phyloP scores from a whole-genome alignment of 2,113 vertebrate species.

The Passer domesticus region DNA sequence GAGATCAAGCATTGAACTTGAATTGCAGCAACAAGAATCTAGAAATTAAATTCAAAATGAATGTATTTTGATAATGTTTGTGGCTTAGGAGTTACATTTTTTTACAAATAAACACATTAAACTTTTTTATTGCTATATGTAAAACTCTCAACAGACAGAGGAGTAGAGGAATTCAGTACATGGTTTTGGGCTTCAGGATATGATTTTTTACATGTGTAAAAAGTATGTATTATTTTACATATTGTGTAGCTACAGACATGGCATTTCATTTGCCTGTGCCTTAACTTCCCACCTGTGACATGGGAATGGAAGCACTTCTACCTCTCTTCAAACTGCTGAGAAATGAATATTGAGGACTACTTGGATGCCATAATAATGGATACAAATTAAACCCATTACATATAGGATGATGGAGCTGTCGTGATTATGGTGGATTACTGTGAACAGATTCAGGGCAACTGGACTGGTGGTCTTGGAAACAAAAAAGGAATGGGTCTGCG shows the following conservation, averaged over 20 bases:
- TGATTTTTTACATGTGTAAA: no score
- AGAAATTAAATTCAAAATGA: neutral
- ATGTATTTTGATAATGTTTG: neutral
- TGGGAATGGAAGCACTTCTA: rapidly evolving
- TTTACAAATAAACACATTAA: neutral
- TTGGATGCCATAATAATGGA: neutral
- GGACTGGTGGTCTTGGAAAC: neutral
- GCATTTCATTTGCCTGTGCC: neutral
- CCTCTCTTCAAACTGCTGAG: no score
- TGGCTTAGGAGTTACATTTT: neutral
- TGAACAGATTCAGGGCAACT: rapidly evolving
- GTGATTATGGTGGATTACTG: no score
- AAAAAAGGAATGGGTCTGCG: rapidly evolving
- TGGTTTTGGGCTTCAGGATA: neutral
- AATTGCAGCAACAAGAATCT: neutral
- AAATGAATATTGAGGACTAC: neutral
- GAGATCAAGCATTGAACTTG: neutral
- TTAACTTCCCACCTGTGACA: neutral
- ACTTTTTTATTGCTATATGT: neutral
- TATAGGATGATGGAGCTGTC: neutral
- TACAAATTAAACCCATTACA: neutral
- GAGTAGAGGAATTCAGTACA: neutral
- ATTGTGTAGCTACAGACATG: neutral
- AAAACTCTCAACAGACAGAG: neutral
- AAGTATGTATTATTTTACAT: no score